Evolutionary conservation across 2,888 invertebrate genomes (phyloP), one percentile per base, ranked within the genome.

Genomic region (Aphodius granarius): DNA sequence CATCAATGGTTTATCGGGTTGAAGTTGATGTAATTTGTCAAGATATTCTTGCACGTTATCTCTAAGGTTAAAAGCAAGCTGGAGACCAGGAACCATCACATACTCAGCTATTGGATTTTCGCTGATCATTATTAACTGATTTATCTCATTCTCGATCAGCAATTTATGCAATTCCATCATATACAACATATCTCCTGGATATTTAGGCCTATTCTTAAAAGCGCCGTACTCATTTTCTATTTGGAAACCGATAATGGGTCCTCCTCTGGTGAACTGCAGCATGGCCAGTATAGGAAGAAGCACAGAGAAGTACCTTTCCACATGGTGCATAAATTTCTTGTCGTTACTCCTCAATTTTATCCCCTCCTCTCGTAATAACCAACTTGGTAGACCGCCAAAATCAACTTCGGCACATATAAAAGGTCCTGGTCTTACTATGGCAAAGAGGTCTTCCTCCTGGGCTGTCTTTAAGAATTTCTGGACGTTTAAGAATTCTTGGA

Each of bases 371-470:
- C 86, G 83, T 62, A 90, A 68, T 21, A 68, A 68, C 68, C 68
- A 68, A 68, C 68, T 21, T 19, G 68, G 68, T 13, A 68, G 73
- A 4, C 85, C 86, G 2, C 85, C 86, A 73, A 84, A 85, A 75
- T 97, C 97, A 86, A 96, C 92, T 88, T 97, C 97, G 15, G 94
- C 95, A 85, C 96, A 96, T 79, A 97, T 96, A 82, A 95, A 97
- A 0, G 97, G 97, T 0, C 97, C 97, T 0, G 95, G 93, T 18
- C 97, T 88, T 1, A 97, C 86, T 68, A 97, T 90, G 0, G 96
- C 95, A 21, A 92, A 86, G 22, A 97, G 87, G 75, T 92, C 94
- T 84, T 94, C 93, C 80, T 93, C 91, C 72, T 93, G 91, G 0
- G 96, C 97, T 2, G 89, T 86, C 78, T 91, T 87, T 6, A 96